Percentiles rank a stretch among this genome's conserved stretches.
Evolutionary conservation across 2,888 invertebrate species (phyloP).

Genomic region (Xanthia togata): DNA sequence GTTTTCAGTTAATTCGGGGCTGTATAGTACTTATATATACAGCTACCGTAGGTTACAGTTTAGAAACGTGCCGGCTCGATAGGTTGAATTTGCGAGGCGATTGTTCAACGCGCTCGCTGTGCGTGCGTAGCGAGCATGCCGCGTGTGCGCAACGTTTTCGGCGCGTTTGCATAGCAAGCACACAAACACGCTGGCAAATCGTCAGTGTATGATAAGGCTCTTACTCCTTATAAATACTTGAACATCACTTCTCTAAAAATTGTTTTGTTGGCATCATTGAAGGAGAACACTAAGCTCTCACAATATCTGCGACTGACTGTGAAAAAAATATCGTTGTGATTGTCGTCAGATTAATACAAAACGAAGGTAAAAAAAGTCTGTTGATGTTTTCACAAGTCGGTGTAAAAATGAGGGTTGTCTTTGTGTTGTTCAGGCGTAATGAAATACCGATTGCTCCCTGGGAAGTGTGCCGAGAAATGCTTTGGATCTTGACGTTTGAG

Average conservation of each 20-base stretch:
- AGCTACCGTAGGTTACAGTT: too few species aligned
- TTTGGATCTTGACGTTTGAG: not conserved
- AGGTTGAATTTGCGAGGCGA: too few species aligned
- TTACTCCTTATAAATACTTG: too few species aligned
- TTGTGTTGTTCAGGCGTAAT: slow-evolving; percentile 20
- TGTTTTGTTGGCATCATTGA: slow-evolving; percentile 14
- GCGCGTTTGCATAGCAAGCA: too few species aligned
- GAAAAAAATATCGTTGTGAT: slow-evolving; percentile 27
- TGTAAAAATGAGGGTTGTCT: slow-evolving; percentile 21
- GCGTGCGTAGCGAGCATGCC: too few species aligned
- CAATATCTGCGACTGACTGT: slow-evolving; percentile 6
- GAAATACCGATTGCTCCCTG: slow-evolving; percentile 44
- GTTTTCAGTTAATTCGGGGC: too few species aligned
- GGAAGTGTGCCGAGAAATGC: not conserved
- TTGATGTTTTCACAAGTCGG: slow-evolving; percentile 10
- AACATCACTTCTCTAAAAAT: slow-evolving; percentile 12
- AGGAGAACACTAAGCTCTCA: slow-evolving; percentile 21
- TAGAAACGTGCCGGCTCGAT: too few species aligned
- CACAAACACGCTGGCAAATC: too few species aligned
- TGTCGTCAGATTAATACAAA: slow-evolving; percentile 36
- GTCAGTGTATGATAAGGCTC: too few species aligned
- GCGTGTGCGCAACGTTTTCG: too few species aligned
- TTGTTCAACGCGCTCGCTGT: too few species aligned
- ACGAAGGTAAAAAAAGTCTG: not conserved
- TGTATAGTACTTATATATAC: too few species aligned